Base-by-base conservation (phyloP, 2,888 invertebrate genomes). In the Eupithecia pulchellata region DNA sequence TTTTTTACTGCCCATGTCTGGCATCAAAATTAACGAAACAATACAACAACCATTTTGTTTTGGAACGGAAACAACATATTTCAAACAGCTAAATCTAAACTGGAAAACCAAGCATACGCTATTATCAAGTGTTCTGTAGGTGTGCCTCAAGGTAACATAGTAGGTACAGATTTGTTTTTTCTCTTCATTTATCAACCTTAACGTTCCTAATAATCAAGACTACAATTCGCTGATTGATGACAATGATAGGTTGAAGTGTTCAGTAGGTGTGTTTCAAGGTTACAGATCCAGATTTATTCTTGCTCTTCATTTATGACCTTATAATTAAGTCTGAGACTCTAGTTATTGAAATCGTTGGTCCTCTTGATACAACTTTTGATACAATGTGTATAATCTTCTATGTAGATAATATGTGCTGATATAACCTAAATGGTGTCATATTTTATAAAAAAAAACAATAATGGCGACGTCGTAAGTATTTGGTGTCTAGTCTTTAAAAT, bases 41-140 rank as follows among this genome's bases (percentile, higher is more conserved):
- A 87, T 86, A 81, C 83, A 80, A 67, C 73, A 73, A 81, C 78
- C 78, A 83, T 83, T 80, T 80, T 80, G 73, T 75, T 77, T 75
- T 62, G 61, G 80, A 81, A 79, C 85, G 86, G 86, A 87, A 85
- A 84, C 79, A 81, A 84, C 83, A 81, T 78, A 85, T 85, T 85
- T 85, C 81, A 79, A 83, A 79, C 60, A 78, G 68, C 66, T 77
- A 70, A 42, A 64, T 63, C 55, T 67, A 74, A 66, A 70, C 67
- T 64, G 63, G 66, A 39, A 73, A 61, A 75, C 61, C 34, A 61
- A 61, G 61, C 61, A 14, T 61, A 20, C n/a, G 25, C 61, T 34
- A 34, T 61, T 34, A 34, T 34, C 34, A 61, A 29, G 20, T 20
- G 29, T 34, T 61, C 61, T 20, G 61, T 36, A 61, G 57, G 32